Base-by-base conservation (phyloP, 1,140 invertebrate species). In the Drosophila nasuta region DNA sequence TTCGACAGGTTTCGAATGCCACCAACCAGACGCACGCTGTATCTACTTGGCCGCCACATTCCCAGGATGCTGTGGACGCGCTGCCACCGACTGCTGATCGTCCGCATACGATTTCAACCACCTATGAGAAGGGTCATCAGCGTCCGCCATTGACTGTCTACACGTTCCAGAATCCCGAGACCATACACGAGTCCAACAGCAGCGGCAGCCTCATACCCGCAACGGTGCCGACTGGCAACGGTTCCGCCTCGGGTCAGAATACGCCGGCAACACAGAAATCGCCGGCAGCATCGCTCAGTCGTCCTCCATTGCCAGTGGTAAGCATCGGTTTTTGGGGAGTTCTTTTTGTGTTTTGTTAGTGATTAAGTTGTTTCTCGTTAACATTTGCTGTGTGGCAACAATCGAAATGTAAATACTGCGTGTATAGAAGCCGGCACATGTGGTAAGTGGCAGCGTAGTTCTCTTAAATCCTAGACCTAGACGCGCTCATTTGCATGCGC, bases 31-130 rank as follows among this genome's bases (percentile, higher is more conserved):
- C 91, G 20, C 92, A 92, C 28, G 91, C 91, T 48, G 90, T 92
- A 1, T 90, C 92, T 66, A 93, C 92, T 20, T 93, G 92, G 92
- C 92, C 92, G 65, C 91, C 92, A 89, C 92, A 92, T 92, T 92
- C 90, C 92, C 93, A 96, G 78, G 95, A 96, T 56, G 95, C 95
- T 8, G 94, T 94, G 15, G 96, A 96, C 65, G 68, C 77, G 15
- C 67, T 91, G 65, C 87, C 91, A 49, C 96, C 96, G 70, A 95
- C 96, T 91, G 96, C 95, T 62, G 96, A 97, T 75, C 94, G 97
- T 73, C 97, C 98, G 11, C 98, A 99, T 91, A 99, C 98, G 2
- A 98, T 98, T 82, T 98, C 97, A 95, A 91, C 97, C 70, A 97
- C 96, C 4, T 98, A 98, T 88, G 97, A 98, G 91, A 96, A 97